Percentiles rank a stretch among this genome's conserved stretches.
Evolutionary conservation across 1,140 invertebrate genomes (phyloP).

Genomic region (Choristoneura fumiferana): DNA sequence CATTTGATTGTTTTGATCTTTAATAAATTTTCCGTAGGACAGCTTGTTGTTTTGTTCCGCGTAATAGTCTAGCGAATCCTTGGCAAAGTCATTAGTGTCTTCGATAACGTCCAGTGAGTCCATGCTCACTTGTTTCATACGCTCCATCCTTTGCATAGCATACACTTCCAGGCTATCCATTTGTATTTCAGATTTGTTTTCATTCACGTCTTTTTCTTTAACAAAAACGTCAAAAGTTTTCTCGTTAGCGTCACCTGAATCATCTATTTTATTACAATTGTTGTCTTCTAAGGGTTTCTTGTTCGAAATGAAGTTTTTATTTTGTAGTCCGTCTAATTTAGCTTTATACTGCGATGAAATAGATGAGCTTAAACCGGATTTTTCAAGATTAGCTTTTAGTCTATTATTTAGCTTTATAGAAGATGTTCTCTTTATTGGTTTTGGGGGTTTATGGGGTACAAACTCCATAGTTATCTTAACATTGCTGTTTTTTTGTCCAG

Average conservation of each 20-base stretch:
- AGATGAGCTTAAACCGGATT: slow-evolving; percentile 65
- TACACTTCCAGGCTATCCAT: slow-evolving; percentile 80
- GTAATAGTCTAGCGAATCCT: slow-evolving; percentile 73
- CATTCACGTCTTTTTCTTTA: slow-evolving; percentile 79
- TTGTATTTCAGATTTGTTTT: slow-evolving; percentile 79
- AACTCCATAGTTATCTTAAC: slow-evolving; percentile 77
- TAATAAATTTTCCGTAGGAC: slow-evolving; percentile 41
- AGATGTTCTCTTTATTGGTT: slow-evolving; percentile 73
- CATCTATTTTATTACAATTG: slow-evolving; percentile 60
- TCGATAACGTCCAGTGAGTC: slow-evolving; percentile 75
- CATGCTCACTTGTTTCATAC: slow-evolving; percentile 71
- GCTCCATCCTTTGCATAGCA: slow-evolving; percentile 74
- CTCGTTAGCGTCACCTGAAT: slow-evolving; percentile 56
- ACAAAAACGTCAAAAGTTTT: slow-evolving; percentile 80
- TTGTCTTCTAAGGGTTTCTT: slow-evolving; percentile 56
- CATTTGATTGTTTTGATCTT: slow-evolving; percentile 61
- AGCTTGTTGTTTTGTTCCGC: slow-evolving; percentile 61
- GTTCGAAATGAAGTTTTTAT: slow-evolving; percentile 65
- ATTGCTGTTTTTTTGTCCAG: slow-evolving; percentile 76
- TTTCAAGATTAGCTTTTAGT: slow-evolving; percentile 65
- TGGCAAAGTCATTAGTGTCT: slow-evolving; percentile 67
- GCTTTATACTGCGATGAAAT: slow-evolving; percentile 74
- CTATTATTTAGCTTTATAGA: slow-evolving; percentile 74
- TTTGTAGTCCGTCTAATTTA: slow-evolving; percentile 74
- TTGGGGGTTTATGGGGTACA: slow-evolving; percentile 80